These are phyloP conservation scores for Blastobasis adustella DNA, from an alignment of 2,888 invertebrate species.

Conservation along the genomic window DNA sequence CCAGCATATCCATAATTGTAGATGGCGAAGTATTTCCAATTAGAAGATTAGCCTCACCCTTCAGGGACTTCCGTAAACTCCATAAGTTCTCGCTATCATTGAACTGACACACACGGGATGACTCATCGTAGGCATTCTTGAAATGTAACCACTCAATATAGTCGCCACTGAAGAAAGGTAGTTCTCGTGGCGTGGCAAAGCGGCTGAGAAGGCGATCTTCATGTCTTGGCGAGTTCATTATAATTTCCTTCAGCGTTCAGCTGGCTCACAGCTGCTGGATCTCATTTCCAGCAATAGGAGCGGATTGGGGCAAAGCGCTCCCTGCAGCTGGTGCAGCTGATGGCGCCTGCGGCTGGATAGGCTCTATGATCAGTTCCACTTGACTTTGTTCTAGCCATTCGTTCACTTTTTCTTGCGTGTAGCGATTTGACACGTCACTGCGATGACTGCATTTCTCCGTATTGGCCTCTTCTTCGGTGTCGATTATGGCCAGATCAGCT, in stretches of 20 bases:
- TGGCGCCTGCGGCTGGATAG: neutral
- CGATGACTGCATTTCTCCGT: neutral
- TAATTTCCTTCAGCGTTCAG: conserved; percentile 9
- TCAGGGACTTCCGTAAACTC: conserved; percentile 12
- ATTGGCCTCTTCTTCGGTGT: neutral
- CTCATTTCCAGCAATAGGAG: neutral
- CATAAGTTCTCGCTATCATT: conserved; percentile 13
- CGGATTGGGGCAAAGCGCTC: neutral
- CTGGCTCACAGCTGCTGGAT: conserved; percentile 6
- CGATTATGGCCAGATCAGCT: neutral
- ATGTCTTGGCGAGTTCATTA: conserved; percentile 1
- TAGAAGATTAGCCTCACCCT: conserved; percentile 15
- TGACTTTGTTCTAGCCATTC: conserved; percentile 6
- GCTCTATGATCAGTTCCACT: neutral
- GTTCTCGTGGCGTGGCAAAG: conserved; percentile 10
- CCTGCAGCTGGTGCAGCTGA: neutral
- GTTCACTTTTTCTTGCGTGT: neutral
- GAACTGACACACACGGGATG: conserved; percentile 8
- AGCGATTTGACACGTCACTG: neutral
- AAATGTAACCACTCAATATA: conserved; percentile 14
- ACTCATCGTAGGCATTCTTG: conserved; percentile 8
- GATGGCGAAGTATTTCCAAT: conserved; percentile 12
- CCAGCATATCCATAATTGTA: conserved; percentile 9
- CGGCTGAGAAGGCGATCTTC: conserved; percentile 6
- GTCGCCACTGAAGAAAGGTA: conserved; percentile 12